Base-by-base conservation (phyloP, 2,888 invertebrate species). In the Toxonevra muliebris region DNA sequence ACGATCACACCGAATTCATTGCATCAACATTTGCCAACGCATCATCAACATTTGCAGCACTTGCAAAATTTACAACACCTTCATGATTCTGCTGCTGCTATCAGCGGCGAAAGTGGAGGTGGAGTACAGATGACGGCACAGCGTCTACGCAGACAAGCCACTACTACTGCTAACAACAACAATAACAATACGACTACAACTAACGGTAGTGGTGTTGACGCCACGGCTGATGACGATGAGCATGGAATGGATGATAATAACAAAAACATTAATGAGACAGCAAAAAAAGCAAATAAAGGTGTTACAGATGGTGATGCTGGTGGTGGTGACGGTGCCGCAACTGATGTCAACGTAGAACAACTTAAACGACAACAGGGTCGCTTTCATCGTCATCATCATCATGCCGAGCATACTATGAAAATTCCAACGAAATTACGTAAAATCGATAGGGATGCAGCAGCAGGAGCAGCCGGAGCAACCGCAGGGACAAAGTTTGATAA, bases 401-500 rank as follows among this genome's bases (percentile, higher is more conserved):
- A 79, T 65, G 77, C 76, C 69, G 71, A 69, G 70, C 71, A 72
- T 71, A 70, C 69, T 71, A 70, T 82, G 69, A 84, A 83, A 77
- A 77, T 82, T 65, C 79, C 84, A 74, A 80, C 80, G 73, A 85
- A 85, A 78, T 74, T 85, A 76, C 81, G 85, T 61, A 85, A 84
- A 84, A 82, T 84, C 80, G 84, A 85, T 77, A 89, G 82, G 91
- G 93, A 73, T 92, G 93, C 87, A 90, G 92, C 71, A 30, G 30
- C 30, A 2, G 7, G 2, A 30, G 92, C 71, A n/a, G n/a, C n/a
- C n/a, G n/a, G n/a, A n/a, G 93, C 87, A 90, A 92, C 71, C 2
- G 30, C 30, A 2, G 7, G 2, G 7, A 92, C 71, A 71, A 81
- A 82, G 80, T 82, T 82, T 79, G 82, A 82, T 84, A 85, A 84